Evolutionary conservation across 2,113 vertebrate genomes (phyloP), one percentile per base, ranked within the genome.

Genomic region (Megaceryle maxima): DNA sequence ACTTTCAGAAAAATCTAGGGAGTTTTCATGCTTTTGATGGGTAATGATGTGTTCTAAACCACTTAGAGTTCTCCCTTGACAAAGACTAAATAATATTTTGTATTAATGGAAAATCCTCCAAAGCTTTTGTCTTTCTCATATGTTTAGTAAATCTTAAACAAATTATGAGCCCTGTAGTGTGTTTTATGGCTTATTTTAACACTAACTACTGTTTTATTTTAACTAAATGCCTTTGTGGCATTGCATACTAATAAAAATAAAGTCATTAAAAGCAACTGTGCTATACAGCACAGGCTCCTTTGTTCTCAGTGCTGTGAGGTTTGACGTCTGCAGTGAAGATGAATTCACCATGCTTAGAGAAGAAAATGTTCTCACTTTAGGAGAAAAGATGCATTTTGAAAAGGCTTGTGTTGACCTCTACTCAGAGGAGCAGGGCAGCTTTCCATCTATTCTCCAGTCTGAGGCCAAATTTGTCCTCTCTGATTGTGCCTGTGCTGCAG

Each of bases 121-220:
- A 91, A 83, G 69, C 48, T 78, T 95, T 95, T 76, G 83, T 84
- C 64, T 80, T 86, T 88, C 66, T 60, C 75, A 10, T 76, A 51
- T 59, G 79, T 96, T 97, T 96, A 96, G 85, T 94, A 96, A 94
- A 80, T 75, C 72, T 95, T 86, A 93, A 96, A 91, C 43, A 80
- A 39, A 63, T 94, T 96, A 90, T 91, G 83, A 96, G 74, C 43
- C 68, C 70, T 35, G 50, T 43, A 92, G 88, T 53, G 28, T 94
- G 67, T 64, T 97, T 97, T 86, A 95, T 87, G 72, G 53, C 77
- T 93, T 95, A 83, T 87, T 96, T 76, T 88, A 94, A 77, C 41
- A 46, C 64, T 94, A 94, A 97, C 59, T 94, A 90, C 84, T 66
- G 48, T 87, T 96, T 96, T 91, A 91, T 80, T 97, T 96, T 95